These are phyloP conservation scores for Orchestia grillus DNA, from an alignment of 1,140 invertebrate genomes.

Conservation along the genomic window DNA sequence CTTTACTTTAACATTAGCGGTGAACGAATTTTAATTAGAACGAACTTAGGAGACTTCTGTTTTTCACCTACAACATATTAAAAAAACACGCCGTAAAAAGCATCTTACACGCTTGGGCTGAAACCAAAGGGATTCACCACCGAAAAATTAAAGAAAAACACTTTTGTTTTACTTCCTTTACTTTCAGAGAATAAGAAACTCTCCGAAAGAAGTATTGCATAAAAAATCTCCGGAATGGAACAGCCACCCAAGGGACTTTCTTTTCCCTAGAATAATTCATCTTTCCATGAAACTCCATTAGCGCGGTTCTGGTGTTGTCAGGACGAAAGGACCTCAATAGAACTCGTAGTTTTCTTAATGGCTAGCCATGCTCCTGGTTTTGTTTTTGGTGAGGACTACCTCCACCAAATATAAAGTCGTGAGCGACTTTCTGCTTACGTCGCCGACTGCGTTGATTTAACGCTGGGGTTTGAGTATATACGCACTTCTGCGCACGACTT, in stretches of 20 bases:
- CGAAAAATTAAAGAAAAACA: background rate
- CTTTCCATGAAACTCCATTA: constrained; percentile 38
- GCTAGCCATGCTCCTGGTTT: constrained; percentile 29
- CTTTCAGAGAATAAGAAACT: background rate
- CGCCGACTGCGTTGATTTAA: background rate
- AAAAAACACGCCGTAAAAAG: too few relatives aligned
- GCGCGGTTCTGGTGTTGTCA: constrained; percentile 25
- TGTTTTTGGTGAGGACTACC: background rate
- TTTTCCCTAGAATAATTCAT: constrained; percentile 40
- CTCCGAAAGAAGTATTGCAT: background rate
- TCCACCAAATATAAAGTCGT: background rate
- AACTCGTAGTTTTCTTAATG: constrained; percentile 32
- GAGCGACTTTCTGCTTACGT: background rate
- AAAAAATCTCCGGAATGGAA: background rate
- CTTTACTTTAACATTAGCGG: too few relatives aligned
- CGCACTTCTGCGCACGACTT: background rate
- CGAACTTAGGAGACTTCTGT: too few relatives aligned
- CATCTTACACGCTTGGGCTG: background rate
- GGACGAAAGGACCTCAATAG: constrained; percentile 35
- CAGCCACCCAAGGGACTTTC: background rate
- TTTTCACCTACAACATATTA: too few relatives aligned
- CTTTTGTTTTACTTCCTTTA: background rate
- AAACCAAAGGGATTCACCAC: background rate
- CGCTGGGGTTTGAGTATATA: too few relatives aligned
- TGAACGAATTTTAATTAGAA: too few relatives aligned